A percentile compares a stretch with the other conserved stretches of the same genome.
phyloP scores from a whole-genome alignment of 1,140 invertebrate genomes.

The Fopius arisanus region DNA sequence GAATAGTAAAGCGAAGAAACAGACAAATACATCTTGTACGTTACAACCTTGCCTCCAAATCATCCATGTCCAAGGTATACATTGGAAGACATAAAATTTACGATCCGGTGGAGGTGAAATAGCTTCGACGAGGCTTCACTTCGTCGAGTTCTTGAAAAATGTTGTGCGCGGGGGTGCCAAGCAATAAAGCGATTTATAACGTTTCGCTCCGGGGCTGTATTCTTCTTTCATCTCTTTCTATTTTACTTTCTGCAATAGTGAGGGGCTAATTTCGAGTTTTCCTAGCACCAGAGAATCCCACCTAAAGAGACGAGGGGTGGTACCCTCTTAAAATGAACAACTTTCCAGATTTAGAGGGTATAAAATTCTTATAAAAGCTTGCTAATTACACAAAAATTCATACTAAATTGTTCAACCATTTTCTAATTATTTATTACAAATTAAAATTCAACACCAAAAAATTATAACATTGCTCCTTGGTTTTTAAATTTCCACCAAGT shows the following conservation, averaged over 20 bases:
- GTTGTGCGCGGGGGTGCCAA: background rate
- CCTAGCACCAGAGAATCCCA: background rate
- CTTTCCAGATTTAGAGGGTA: background rate
- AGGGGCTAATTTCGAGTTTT: background rate
- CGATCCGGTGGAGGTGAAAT: background rate
- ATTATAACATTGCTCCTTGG: no score
- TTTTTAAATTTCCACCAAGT: no score
- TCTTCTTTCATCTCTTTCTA: background rate
- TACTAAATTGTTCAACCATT: no score
- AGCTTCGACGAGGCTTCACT: background rate
- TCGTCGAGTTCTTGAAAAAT: background rate
- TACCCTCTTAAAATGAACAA: background rate
- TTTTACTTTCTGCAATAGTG: background rate
- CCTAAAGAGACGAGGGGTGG: no score
- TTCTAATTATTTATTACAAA: background rate
- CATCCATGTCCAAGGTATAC: background rate
- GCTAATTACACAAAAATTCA: background rate
- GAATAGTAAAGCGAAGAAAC: background rate
- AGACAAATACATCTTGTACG: background rate
- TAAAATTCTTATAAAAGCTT: background rate
- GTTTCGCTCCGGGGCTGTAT: background rate
- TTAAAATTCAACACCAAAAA: no score
- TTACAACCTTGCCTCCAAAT: background rate
- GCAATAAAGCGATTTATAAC: constrained; percentile 13
- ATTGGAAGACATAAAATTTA: constrained; percentile 1